Percentiles rank a stretch among this genome's conserved stretches.
Conservation (phyloP, 23 tunicate species). For the Halocynthia roretzi region DNA sequence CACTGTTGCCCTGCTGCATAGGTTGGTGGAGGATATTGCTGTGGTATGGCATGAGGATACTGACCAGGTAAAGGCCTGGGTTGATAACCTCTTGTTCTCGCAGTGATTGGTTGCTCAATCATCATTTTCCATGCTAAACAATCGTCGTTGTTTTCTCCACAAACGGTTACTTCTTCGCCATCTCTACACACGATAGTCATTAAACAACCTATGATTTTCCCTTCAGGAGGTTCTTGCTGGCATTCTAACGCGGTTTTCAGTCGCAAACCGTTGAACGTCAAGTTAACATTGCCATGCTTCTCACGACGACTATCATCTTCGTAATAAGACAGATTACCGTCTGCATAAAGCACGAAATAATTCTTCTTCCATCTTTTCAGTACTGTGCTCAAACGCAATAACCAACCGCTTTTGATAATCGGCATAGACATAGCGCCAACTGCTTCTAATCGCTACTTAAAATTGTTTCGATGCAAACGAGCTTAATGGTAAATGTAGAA, state of each 20-base stretch:
- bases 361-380: constrained; percentile 71
- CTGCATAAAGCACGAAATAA: constrained; percentile 71
- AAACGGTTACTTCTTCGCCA: constrained; percentile 26
- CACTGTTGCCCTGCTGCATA: neutral
- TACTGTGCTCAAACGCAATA: constrained; percentile 45
- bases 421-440: constrained; percentile 25
- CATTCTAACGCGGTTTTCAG: constrained; percentile 82
- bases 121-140: constrained; percentile 69
- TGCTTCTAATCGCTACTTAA: too few species aligned
- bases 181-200: constrained; percentile 37
- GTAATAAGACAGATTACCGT: constrained; percentile 69
- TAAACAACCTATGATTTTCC: constrained; percentile 52
- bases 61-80: constrained; percentile 21
- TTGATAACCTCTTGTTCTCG: constrained; percentile 21
- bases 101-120: constrained; percentile 56
- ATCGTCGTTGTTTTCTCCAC: constrained; percentile 66
- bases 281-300: constrained; percentile 57
- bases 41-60: constrained; percentile 12
- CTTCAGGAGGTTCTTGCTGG: constrained; percentile 59
- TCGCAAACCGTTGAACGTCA: constrained; percentile 29
- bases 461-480: too few species aligned
- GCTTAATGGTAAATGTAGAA: too few species aligned
- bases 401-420: constrained; percentile 42
- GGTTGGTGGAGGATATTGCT: constrained; percentile 21
- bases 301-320: constrained; percentile 49